phyloP scores from a whole-genome alignment of 2,888 invertebrate genomes.

The Pilophorus perplexus region DNA sequence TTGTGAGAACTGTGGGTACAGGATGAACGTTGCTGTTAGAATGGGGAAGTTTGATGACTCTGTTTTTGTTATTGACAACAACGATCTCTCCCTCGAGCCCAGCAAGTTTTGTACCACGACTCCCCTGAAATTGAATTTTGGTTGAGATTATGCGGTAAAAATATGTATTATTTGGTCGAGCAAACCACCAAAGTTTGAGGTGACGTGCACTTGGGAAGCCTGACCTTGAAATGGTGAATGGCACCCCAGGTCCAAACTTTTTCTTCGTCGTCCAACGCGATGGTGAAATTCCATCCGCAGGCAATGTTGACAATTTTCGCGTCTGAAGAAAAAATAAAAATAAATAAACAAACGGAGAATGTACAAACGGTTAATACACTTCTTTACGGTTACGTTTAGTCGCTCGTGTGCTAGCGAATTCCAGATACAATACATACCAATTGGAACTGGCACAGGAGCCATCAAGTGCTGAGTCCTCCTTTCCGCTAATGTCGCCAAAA shows the following conservation, averaged over 20 bases:
- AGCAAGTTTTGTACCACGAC: conserved; percentile 49
- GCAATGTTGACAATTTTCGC: conserved; percentile 51
- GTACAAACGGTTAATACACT: too few species aligned
- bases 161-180: too few species aligned
- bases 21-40: conserved; percentile 53
- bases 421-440: conserved; percentile 46
- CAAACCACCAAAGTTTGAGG: too few species aligned
- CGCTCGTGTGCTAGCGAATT: too few species aligned
- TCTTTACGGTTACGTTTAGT: too few species aligned
- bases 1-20: conserved; percentile 52
- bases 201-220: too few species aligned
- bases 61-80: conserved; percentile 68
- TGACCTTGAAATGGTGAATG: conserved; percentile 64
- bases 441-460: conserved; percentile 58
- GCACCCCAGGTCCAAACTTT: conserved; percentile 75
- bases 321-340: conserved; percentile 39
- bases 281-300: conserved; percentile 75
- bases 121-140: conserved; percentile 37
- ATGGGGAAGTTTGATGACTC: conserved; percentile 67
- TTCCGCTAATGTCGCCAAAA: conserved; percentile 56
- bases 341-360: too few species aligned
- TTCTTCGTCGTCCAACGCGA: conserved; percentile 63
- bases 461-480: conserved; percentile 56
- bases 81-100: conserved; percentile 61
- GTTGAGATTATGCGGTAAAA: too few species aligned